These are phyloP conservation scores for Xerus rutilus DNA, from an alignment of 2,797 vertebrate species.

Conservation along the genomic window DNA sequence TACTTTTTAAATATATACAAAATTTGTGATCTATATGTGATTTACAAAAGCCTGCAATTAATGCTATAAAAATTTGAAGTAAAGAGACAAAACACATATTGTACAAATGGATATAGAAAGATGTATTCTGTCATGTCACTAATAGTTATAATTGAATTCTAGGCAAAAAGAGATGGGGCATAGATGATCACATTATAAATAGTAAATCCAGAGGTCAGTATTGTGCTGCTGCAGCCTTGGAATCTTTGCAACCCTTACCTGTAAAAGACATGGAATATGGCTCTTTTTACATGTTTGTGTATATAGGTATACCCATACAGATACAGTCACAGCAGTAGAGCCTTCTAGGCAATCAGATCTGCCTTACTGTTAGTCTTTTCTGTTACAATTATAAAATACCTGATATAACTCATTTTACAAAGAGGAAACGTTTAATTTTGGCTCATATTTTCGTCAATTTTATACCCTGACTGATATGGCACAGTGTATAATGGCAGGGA, in stretches of 20 bases:
- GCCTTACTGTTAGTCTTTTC: neutral
- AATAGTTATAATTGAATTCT: neutral
- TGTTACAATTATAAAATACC: neutral
- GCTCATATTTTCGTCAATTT: neutral
- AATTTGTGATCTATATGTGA: neutral
- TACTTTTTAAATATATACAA: neutral
- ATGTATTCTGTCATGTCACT: constrained; percentile 21
- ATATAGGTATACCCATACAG: neutral
- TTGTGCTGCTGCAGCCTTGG: neutral
- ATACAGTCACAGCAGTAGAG: neutral
- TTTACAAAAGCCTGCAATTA: neutral
- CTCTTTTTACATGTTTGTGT: neutral
- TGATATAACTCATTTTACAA: neutral
- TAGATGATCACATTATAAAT: neutral
- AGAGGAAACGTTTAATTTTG: neutral
- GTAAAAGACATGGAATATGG: neutral
- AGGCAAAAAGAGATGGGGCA: neutral
- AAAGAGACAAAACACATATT: neutral
- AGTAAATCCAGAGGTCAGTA: neutral
- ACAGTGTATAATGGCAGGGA: neutral
- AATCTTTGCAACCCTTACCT: neutral
- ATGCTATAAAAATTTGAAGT: constrained; percentile 19
- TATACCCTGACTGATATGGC: neutral
- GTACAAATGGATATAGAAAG: constrained; percentile 45
- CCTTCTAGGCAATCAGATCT: neutral